Conservation (phyloP, 2,888 invertebrate species). For the Lasioglossum marginatum region DNA sequence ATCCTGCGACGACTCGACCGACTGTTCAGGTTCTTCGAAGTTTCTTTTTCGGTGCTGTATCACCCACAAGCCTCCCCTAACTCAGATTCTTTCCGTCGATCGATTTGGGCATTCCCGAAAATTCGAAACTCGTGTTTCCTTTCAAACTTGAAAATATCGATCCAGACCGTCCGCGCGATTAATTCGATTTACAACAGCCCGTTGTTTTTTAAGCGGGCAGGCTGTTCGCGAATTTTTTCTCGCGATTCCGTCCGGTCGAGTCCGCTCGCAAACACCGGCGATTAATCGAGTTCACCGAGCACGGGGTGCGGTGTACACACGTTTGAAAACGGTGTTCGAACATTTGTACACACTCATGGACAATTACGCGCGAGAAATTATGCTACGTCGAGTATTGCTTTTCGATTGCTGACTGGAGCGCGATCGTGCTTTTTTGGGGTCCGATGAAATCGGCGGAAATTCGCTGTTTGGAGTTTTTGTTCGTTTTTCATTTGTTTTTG, state of each 20-base stretch:
- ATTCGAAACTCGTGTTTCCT: background rate
- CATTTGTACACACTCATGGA: slow-evolving; percentile 66
- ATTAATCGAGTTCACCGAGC: slow-evolving; percentile 32
- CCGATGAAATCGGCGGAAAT: slow-evolving; percentile 39
- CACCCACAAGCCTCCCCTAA: background rate
- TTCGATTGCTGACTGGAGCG: slow-evolving; percentile 52
- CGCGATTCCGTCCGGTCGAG: background rate
- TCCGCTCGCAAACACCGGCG: slow-evolving; percentile 29
- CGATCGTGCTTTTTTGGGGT: slow-evolving; percentile 2
- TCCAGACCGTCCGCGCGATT: background rate
- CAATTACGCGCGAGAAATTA: slow-evolving; percentile 59
- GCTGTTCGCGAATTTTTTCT: background rate
- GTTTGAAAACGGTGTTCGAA: slow-evolving; percentile 51
- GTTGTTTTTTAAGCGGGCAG: background rate
- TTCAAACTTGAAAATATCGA: background rate
- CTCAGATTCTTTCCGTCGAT: background rate
- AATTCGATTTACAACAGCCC: background rate
- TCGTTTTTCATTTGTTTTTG: slow-evolving; percentile 25
- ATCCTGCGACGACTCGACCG: slow-evolving; percentile 14
- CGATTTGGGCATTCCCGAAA: background rate
- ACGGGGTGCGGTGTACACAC: slow-evolving; percentile 33
- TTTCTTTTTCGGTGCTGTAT: background rate
- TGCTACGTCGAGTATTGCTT: slow-evolving; percentile 65
- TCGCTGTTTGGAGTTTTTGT: slow-evolving; percentile 6
- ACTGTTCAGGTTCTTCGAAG: slow-evolving; percentile 8